phyloP scores from a whole-genome alignment of 2,113 vertebrate species.

The Elachura formosa region DNA sequence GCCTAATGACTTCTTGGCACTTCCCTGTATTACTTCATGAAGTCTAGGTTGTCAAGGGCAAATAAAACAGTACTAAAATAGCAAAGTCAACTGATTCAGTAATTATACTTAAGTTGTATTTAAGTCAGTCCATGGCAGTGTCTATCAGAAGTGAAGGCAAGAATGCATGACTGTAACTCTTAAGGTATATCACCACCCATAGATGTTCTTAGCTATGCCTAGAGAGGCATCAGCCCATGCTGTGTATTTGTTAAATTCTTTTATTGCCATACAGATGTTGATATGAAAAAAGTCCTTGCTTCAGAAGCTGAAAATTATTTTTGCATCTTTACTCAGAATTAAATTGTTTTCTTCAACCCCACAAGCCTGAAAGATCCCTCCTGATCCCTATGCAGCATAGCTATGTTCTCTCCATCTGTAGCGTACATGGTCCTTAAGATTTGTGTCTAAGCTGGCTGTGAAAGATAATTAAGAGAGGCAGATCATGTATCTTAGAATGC shows the following conservation, averaged over 20 bases:
- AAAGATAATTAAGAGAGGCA: not conserved
- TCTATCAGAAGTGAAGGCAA: not conserved
- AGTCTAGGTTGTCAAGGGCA: not conserved
- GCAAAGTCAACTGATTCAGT: not conserved
- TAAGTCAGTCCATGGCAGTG: not conserved
- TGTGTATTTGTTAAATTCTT: not conserved
- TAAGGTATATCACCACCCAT: not conserved
- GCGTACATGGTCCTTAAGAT: not conserved
- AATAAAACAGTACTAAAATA: not conserved
- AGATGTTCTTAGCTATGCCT: not conserved
- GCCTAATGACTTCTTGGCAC: not conserved
- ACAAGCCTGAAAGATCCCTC: not conserved
- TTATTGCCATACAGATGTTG: not conserved
- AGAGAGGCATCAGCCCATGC: not conserved
- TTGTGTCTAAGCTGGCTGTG: not conserved
- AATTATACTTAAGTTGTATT: not conserved
- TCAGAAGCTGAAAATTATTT: not conserved
- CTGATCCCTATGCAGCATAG: not conserved
- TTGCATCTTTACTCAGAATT: not conserved
- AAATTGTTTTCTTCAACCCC: not conserved
- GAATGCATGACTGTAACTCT: not conserved
- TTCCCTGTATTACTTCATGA: not conserved
- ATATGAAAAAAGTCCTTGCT: not conserved
- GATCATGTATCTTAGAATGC: not conserved
- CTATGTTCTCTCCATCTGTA: not conserved